Evolutionary conservation across 2,888 invertebrate species (phyloP).

Genomic region (Tubulanus polymorphus): DNA sequence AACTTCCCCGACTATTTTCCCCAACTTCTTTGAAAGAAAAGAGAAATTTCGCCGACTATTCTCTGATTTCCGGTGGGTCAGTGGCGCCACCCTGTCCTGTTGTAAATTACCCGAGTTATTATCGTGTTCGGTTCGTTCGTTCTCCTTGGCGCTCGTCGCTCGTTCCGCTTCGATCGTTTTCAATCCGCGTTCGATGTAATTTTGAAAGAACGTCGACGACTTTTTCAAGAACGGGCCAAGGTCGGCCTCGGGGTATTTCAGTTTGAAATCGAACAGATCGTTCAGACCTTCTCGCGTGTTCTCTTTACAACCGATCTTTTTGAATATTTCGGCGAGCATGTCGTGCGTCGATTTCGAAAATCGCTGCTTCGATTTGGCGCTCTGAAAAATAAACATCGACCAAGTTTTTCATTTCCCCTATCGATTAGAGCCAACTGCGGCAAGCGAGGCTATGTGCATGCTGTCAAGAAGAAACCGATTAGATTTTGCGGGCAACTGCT

Average conservation of each 20-base stretch:
- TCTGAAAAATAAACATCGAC: conserved; percentile 22
- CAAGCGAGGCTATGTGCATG: too few species aligned
- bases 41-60: too few species aligned
- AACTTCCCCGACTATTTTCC: too few species aligned
- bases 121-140: too few species aligned
- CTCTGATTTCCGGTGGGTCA: too few species aligned
- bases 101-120: too few species aligned
- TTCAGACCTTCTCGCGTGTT: conserved; percentile 74
- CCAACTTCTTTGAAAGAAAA: too few species aligned
- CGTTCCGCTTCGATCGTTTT: conserved; percentile 61
- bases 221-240: conserved; percentile 79
- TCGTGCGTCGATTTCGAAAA: conserved; percentile 79
- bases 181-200: conserved; percentile 76
- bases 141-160: conserved; percentile 15
- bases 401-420: background rate
- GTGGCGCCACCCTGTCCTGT: too few species aligned
- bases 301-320: conserved; percentile 84
- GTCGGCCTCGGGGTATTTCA: conserved; percentile 78
- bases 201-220: conserved; percentile 80
- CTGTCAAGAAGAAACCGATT: too few species aligned
- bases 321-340: conserved; percentile 81
- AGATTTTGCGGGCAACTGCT: too few species aligned
- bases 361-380: conserved; percentile 51
- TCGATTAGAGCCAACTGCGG: background rate
- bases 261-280: conserved; percentile 73